Evolutionary conservation across 2,888 invertebrate species (phyloP).

Genomic region (Frankliniella intonsa): DNA sequence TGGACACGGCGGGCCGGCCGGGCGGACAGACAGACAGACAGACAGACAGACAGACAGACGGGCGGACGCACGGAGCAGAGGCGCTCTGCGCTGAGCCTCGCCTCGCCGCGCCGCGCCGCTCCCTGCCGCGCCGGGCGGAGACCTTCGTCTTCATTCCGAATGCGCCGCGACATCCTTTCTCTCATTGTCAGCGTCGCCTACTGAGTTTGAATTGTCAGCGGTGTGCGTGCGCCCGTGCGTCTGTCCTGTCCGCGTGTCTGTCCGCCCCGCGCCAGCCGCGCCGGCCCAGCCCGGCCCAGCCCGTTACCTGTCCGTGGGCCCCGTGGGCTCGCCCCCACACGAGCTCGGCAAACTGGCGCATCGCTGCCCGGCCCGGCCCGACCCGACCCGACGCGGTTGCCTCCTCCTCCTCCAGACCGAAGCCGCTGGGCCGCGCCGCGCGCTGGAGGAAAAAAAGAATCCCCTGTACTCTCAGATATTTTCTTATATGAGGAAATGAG

Average conservation of each 20-base stretch:
- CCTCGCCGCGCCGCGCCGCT: background rate
- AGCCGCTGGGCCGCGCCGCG: background rate
- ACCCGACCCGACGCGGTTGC: background rate
- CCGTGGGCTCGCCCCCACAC: slow-evolving; percentile 9
- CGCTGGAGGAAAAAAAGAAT: no score
- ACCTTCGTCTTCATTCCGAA: background rate
- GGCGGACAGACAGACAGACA: no score
- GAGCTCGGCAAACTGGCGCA: background rate
- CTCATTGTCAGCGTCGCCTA: slow-evolving; percentile 19
- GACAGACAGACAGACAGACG: no score
- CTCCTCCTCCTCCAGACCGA: no score
- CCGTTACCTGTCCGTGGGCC: slow-evolving; percentile 7
- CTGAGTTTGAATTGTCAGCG: slow-evolving; percentile 22
- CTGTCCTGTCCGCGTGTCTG: background rate
- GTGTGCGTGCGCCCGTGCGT: background rate
- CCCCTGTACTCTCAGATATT: no score
- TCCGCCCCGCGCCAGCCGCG: background rate
- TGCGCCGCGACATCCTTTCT: slow-evolving; percentile 6
- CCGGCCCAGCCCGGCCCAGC: background rate
- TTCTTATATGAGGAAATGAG: no score
- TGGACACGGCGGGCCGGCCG: no score
- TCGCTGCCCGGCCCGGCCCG: background rate
- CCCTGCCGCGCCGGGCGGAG: background rate
- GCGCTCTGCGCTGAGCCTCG: background rate
- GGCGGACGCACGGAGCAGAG: background rate